Base-by-base conservation (phyloP, 2,797 vertebrate genomes). In the Cottoperca gobio region DNA sequence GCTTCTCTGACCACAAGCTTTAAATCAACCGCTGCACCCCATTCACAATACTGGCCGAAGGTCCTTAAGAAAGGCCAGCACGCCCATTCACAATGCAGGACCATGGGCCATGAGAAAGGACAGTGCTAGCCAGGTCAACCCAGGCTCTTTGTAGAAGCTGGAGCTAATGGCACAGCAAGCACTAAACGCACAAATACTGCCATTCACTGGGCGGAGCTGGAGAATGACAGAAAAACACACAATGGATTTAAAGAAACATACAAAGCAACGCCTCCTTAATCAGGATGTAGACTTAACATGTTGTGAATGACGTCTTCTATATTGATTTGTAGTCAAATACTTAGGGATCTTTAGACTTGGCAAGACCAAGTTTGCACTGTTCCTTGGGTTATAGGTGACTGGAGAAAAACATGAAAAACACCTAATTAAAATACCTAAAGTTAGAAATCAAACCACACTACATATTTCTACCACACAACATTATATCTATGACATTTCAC, bases 1-100 rank as follows among this genome's bases (percentile, higher is more conserved):
- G 78, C 79, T 76, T 83, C 84, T 85, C 86, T 86, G 92, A 93
- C 89, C 93, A 88, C 87, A 87, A 70, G 91, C 90, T 88, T 85
- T 91, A 93, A 92, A 93, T 92, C 93, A 91, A 78, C 78, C 78
- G 57, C 85, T 60, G 78, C 79, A 70, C 68, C 72, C 78, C 45
- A 59, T 78, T 85, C 91, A 91, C 84, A 88, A 87, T 83, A 68
- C 71, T 83, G 88, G 76, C 80, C 76, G 78, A 86, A 86, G 89
- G 86, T 88, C 85, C 40, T 12, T 10, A 84, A 80, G 73, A 89
- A 86, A 84, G 83, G 85, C 67, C 89, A 79, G 55, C 70, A n/a
- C 16, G 45, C 48, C 83, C 79, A 79, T 87, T 91, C 79, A 90
- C 70, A 59, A 68, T 10, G 64, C 53, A 8, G 49, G 67, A 78